Conservation (phyloP, 2,797 vertebrate genomes). For the Propithecus perrieri region DNA sequence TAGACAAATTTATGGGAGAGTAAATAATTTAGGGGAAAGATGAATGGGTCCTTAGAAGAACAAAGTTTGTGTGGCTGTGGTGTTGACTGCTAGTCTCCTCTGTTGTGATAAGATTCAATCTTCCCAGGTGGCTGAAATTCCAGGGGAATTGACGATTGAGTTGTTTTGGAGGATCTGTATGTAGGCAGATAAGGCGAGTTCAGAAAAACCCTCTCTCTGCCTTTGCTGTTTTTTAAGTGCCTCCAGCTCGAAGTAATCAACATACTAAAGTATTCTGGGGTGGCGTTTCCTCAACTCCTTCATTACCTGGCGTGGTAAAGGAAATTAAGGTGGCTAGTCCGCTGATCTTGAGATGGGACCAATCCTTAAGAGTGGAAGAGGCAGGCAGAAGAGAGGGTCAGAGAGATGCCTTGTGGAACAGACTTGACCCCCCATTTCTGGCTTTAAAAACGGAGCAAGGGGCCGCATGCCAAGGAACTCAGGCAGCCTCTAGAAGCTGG, state of each 20-base stretch:
- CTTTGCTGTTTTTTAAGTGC: neutral
- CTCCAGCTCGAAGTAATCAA: neutral
- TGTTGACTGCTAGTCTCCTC: neutral
- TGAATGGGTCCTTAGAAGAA: neutral
- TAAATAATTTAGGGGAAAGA: neutral
- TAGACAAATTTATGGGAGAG: neutral
- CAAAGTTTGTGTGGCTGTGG: no score
- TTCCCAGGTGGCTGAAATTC: neutral
- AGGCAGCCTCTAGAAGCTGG: neutral
- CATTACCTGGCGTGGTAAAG: neutral
- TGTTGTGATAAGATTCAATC: neutral
- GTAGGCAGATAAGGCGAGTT: neutral
- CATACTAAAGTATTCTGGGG: neutral
- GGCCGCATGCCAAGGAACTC: neutral
- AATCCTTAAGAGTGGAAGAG: neutral
- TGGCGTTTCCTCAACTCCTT: neutral
- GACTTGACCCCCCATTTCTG: neutral
- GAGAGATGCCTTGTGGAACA: neutral
- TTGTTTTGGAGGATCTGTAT: neutral
- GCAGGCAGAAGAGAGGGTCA: neutral
- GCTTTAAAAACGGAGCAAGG: neutral
- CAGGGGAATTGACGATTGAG: neutral
- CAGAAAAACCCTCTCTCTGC: neutral
- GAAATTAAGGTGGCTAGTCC: neutral
- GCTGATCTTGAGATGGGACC: neutral